Evolutionary conservation across 2,797 vertebrate species (phyloP).

Genomic region (Sebastes matsubarae): DNA sequence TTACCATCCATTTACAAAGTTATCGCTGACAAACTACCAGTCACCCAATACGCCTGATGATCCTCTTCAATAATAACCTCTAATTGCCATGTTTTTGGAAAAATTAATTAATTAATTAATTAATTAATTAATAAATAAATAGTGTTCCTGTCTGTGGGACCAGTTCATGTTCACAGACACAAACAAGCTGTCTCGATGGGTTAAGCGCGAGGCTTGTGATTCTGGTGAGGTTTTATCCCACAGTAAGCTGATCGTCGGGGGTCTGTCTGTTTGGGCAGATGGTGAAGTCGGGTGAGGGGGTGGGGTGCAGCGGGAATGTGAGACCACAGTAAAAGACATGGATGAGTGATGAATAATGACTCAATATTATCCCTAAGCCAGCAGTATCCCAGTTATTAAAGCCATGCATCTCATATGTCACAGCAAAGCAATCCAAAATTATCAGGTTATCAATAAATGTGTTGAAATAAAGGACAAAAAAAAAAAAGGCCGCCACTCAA

Average conservation of each 20-base stretch:
- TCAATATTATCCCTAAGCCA: neutral
- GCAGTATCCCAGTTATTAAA: conserved; percentile 1
- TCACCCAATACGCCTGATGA: no score
- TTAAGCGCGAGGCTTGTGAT: conserved; percentile 36
- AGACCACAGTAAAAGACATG: conserved; percentile 6
- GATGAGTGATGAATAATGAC: neutral
- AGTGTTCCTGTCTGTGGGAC: neutral
- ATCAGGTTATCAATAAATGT: neutral
- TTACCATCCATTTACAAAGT: no score
- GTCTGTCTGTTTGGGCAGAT: conserved; percentile 56
- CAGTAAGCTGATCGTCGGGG: conserved; percentile 58
- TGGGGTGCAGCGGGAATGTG: neutral
- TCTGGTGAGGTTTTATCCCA: conserved; percentile 47
- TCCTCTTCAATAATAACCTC: no score
- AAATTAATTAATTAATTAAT: no score
- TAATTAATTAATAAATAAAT: neutral
- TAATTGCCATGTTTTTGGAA: no score
- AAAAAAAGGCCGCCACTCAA: neutral
- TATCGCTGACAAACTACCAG: no score
- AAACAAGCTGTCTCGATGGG: conserved; percentile 7
- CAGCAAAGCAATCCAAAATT: neutral
- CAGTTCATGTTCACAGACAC: neutral
- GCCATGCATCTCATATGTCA: neutral
- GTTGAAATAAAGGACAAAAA: neutral
- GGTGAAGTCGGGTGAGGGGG: conserved; percentile 14